Conservation (phyloP, 2,888 invertebrate species). For the Pomacea canaliculata region DNA sequence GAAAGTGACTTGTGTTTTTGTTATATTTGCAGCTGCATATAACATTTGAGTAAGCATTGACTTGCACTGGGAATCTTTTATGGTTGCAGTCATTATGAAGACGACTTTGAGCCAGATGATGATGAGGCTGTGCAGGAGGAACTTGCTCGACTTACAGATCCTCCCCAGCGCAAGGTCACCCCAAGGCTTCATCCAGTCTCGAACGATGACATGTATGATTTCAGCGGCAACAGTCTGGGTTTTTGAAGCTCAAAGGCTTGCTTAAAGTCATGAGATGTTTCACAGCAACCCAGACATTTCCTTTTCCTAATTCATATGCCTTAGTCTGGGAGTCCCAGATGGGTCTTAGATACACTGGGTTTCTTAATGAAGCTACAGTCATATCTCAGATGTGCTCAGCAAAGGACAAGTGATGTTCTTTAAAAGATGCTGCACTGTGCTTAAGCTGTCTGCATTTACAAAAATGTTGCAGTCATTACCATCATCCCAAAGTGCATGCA, state of each 20-base stretch:
- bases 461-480: too few relatives aligned
- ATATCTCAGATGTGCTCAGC: too few relatives aligned
- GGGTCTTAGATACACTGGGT: not conserved
- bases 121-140: conserved; percentile 46
- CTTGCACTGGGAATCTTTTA: not conserved
- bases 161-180: conserved; percentile 32
- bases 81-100: conserved; percentile 52
- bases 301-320: not conserved
- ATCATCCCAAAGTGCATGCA: too few relatives aligned
- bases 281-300: too few relatives aligned
- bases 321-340: not conserved
- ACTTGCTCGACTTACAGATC: conserved; percentile 39
- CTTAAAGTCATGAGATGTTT: not conserved
- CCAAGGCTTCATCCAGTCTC: conserved; percentile 32
- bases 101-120: conserved; percentile 68
- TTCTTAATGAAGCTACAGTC: too few relatives aligned
- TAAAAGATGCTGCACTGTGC: too few relatives aligned
- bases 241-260: conserved; percentile 31
- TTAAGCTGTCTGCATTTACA: too few relatives aligned
- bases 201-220: conserved; percentile 60
- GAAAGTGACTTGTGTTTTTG: too few relatives aligned
- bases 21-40: too few relatives aligned
- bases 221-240: conserved; percentile 45
- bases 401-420: too few relatives aligned
- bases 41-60: too few relatives aligned